Evolutionary conservation across 2,797 vertebrate species (phyloP).

Genomic region (Crenichthys baileyi): DNA sequence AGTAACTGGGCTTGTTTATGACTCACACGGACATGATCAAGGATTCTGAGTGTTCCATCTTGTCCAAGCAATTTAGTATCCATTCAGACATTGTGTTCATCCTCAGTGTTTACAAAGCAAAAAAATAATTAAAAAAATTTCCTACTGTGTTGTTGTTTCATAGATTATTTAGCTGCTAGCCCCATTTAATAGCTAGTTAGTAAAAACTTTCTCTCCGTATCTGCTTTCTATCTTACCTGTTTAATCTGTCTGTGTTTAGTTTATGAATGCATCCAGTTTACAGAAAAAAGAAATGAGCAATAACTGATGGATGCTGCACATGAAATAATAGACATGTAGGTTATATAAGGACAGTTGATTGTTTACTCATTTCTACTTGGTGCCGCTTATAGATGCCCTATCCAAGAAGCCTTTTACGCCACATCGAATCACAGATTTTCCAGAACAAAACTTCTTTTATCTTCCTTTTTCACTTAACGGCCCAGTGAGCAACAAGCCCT

Average conservation of each 20-base stretch:
- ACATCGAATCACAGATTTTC: conserved; percentile 56
- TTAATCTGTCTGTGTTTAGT: not conserved
- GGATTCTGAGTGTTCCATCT: conserved; percentile 25
- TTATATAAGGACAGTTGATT: conserved; percentile 10
- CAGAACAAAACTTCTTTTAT: conserved; percentile 55
- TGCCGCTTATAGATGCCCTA: conserved; percentile 30
- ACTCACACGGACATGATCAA: conserved; percentile 46
- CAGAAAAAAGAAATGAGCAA: not conserved
- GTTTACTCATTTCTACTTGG: conserved; percentile 22
- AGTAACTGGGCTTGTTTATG: conserved; percentile 64
- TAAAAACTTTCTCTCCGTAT: not conserved
- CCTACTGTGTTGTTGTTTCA: not conserved
- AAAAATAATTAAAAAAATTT: not conserved
- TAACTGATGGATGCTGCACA: conserved; percentile 2
- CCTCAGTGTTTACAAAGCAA: not conserved
- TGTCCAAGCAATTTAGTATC: conserved; percentile 39
- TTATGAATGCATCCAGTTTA: not conserved
- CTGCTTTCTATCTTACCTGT: not conserved
- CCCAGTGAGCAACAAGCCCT: conserved; percentile 42
- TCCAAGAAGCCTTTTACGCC: conserved; percentile 49
- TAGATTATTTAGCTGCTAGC: conserved; percentile 4
- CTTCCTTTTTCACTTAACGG: conserved; percentile 44
- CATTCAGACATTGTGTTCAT: conserved; percentile 27
- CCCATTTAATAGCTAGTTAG: not conserved
- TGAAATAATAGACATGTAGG: conserved; percentile 18